Base-by-base conservation (phyloP, 2,888 invertebrate genomes). In the Coelinius sp. region DNA sequence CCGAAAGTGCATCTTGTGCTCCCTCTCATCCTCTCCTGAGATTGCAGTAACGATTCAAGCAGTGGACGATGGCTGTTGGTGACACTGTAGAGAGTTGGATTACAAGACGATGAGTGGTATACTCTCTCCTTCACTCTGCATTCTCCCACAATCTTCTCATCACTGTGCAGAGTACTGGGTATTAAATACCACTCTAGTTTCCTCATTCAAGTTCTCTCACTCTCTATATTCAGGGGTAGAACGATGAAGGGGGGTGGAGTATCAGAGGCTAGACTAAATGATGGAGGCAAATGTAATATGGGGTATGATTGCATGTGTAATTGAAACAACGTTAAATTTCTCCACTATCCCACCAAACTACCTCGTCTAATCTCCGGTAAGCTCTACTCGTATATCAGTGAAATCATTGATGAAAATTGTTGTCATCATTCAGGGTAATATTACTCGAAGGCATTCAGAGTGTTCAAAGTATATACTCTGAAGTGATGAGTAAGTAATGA, bases 301-400 rank as follows among this genome's bases (percentile, higher is more conserved):
- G 74, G 46, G 69, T 75, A 82, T 77, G 80, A 81, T 81, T 80
- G 79, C 77, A 75, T 68, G 79, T 78, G 79, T 83, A 82, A 85
- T 83, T 83, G 81, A 81, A 84, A 84, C 78, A 77, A 78, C 78
- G 75, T 38, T 46, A 52, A 41, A 59, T 56, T 41, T 53, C 64
- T 4, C 46, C 46, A 44, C 46, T 44, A 20, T 59, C 38, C 31
- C 7, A 20, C 17, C 10, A 31, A 6, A 31, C 46, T n/a, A 20
- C 31, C 31, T 59, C 35, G 10, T 7, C 10, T 68, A 38, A 67
- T 62, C 71, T 52, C 52, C 17, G 10, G 46, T 71, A 67, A 71
- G 67, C 67, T 27, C 59, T 41, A 17, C 24, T 31, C 27, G 66
- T 62, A 67, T 71, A 71, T 67, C 67, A 62, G 52, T 35, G 49